A percentile compares a stretch with the other conserved stretches of the same genome.
phyloP scores from a whole-genome alignment of 2,113 vertebrate species.

The Ellobius talpinus region DNA sequence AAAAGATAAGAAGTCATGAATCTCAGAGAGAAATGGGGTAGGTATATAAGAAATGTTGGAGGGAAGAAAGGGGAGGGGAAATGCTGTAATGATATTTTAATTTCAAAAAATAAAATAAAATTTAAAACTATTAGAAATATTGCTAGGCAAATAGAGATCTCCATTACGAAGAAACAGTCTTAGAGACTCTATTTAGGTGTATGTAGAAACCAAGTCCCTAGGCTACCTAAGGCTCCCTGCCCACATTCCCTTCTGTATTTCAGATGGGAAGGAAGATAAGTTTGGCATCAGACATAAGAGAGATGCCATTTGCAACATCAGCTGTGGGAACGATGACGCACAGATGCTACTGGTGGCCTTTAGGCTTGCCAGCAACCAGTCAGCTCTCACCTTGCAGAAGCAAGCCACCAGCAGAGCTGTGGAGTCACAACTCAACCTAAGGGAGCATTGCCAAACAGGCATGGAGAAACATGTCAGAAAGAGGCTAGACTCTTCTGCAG shows the following conservation, averaged over 20 bases:
- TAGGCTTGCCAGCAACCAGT: neutral
- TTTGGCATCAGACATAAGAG: neutral
- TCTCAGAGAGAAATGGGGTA: neutral
- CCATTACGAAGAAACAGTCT: neutral
- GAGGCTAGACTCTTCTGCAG: neutral
- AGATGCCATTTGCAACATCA: neutral
- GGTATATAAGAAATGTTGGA: neutral
- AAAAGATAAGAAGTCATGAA: neutral
- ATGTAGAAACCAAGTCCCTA: neutral
- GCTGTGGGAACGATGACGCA: neutral
- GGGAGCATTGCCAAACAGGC: neutral
- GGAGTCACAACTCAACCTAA: neutral
- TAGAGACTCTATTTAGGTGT: neutral
- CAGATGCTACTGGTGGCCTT: neutral
- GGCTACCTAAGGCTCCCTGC: fast-evolving
- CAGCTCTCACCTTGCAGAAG: neutral
- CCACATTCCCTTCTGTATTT: neutral
- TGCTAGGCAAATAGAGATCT: neutral
- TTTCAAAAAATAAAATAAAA: no score
- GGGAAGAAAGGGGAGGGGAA: neutral
- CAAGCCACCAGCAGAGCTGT: fast-evolving
- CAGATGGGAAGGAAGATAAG: neutral
- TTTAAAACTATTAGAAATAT: constrained; percentile 10
- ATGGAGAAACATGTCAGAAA: neutral
- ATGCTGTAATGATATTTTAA: neutral